phyloP scores from a whole-genome alignment of 2,113 vertebrate genomes.

The Sturnira hondurensis region DNA sequence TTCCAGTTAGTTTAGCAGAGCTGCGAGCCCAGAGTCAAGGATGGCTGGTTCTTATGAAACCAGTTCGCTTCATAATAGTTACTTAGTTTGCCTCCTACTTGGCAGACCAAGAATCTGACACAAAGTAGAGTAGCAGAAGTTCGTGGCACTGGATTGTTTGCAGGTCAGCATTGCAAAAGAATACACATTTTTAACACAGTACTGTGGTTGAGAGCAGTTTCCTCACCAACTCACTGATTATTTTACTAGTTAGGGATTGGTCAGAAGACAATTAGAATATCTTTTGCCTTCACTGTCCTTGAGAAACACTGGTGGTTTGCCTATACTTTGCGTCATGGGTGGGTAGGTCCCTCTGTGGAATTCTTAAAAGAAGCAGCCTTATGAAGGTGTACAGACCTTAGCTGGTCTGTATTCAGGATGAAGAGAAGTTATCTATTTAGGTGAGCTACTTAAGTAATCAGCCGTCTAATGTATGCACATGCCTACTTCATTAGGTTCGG shows the following conservation, averaged over 20 bases:
- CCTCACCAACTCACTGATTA: not conserved
- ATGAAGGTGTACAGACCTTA: not conserved
- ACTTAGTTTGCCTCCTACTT: not conserved
- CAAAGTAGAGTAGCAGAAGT: not conserved
- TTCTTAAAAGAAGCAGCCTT: not conserved
- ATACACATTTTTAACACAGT: constrained; percentile 18
- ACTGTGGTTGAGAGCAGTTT: constrained; percentile 4
- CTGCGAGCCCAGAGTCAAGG: too few relatives aligned
- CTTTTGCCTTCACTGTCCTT: not conserved
- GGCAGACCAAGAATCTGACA: not conserved
- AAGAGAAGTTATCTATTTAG: not conserved
- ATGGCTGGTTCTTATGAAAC: not conserved
- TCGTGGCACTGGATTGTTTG: constrained; percentile 45
- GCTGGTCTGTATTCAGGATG: not conserved
- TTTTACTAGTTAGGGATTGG: constrained; percentile 15
- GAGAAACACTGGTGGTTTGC: not conserved
- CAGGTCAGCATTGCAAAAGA: constrained; percentile 44
- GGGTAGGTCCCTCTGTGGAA: not conserved
- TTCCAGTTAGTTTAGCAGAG: not conserved
- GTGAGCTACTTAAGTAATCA: not conserved
- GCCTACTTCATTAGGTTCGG: not conserved
- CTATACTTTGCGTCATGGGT: not conserved
- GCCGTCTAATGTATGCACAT: not conserved
- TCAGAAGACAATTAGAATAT: constrained; percentile 16
- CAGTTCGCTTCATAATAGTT: not conserved